phyloP scores from a whole-genome alignment of 1,140 invertebrate genomes.

The Ceratina australensis region DNA sequence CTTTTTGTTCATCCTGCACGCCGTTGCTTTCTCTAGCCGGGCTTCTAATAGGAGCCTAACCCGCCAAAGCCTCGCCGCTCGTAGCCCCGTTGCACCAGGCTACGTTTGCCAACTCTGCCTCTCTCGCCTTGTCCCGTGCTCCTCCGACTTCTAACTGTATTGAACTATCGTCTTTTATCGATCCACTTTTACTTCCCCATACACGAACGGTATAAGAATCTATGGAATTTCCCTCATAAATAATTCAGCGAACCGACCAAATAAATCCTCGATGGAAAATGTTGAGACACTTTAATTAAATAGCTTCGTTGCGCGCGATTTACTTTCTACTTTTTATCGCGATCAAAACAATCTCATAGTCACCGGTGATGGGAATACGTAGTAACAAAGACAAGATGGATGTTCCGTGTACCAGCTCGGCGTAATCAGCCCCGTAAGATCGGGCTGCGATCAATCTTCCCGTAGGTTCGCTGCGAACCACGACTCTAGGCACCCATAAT shows the following conservation, averaged over 20 bases:
- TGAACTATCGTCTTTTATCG: too few species aligned
- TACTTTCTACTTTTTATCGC: neutral
- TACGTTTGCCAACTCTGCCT: neutral
- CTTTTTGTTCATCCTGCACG: slow-evolving; percentile 52
- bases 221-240: too few species aligned
- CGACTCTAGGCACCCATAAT: slow-evolving; percentile 16
- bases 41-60: slow-evolving; percentile 62
- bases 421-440: slow-evolving; percentile 11
- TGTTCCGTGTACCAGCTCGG: neutral
- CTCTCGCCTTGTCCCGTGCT: neutral
- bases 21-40: slow-evolving; percentile 65
- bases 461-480: neutral
- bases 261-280: too few species aligned
- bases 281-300: too few species aligned
- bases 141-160: neutral
- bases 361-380: neutral
- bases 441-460: slow-evolving; percentile 10
- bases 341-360: neutral
- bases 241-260: too few species aligned
- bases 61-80: slow-evolving; percentile 52
- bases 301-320: neutral
- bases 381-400: slow-evolving; percentile 12
- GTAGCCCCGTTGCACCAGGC: slow-evolving; percentile 27
- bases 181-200: too few species aligned
- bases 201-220: too few species aligned